Conservation (phyloP, 2,113 vertebrate species). For the Panthera tigris region DNA sequence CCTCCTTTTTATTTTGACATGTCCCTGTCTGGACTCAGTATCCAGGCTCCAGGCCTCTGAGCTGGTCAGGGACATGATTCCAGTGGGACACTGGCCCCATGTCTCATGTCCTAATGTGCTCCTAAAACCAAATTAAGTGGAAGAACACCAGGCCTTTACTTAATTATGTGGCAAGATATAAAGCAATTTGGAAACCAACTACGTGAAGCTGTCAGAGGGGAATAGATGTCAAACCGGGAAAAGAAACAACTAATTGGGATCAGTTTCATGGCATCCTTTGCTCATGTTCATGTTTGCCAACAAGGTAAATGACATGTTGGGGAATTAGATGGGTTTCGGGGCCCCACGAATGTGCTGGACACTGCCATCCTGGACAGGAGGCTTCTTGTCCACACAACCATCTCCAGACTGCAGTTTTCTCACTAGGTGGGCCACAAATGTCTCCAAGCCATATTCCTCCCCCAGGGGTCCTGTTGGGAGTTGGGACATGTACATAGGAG, state of each 20-base stretch:
- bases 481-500: not conserved
- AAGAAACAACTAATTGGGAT: constrained; percentile 29
- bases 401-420: not conserved
- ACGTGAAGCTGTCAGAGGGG: not conserved
- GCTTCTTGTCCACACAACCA: not conserved
- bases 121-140: not conserved
- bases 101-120: not conserved
- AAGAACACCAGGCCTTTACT: not conserved
- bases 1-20: not conserved
- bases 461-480: not conserved
- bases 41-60: too few relatives aligned
- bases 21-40: not conserved
- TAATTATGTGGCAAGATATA: not conserved
- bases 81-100: not conserved
- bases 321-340: not conserved
- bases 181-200: constrained; percentile 36
- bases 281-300: not conserved
- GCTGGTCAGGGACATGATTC: not conserved
- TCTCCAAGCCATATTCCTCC: not conserved
- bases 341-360: not conserved
- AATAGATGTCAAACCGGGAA: not conserved
- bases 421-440: not conserved
- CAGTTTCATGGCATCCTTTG: not conserved
- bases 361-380: not conserved
- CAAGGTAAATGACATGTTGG: not conserved